Evolutionary conservation across 2,113 vertebrate species (phyloP).

Genomic region (Bolborhynchus lineola): DNA sequence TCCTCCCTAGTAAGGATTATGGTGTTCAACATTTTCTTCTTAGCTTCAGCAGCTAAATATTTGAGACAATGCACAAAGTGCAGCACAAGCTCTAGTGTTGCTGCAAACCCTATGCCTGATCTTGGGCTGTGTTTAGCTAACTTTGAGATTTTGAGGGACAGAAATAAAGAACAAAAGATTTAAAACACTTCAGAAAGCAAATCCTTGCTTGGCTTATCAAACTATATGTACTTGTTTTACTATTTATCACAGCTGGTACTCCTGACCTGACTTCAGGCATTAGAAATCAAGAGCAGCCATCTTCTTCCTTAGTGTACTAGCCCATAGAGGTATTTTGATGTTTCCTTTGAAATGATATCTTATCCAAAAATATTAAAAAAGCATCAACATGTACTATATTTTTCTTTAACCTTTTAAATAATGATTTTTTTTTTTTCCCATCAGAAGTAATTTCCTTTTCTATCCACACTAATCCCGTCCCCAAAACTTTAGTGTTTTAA

Average conservation of each 20-base stretch:
- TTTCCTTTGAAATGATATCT: constrained; percentile 24
- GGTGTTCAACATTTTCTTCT: not conserved
- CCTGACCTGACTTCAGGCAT: constrained; percentile 67
- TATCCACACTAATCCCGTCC: not conserved
- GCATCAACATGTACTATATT: not conserved
- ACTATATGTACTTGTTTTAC: constrained; percentile 51
- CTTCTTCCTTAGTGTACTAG: not conserved
- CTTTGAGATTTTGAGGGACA: constrained; percentile 47
- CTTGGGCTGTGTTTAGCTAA: constrained; percentile 11
- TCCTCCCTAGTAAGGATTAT: constrained; percentile 44
- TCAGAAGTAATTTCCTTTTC: not conserved
- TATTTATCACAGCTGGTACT: constrained; percentile 69
- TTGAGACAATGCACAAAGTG: not conserved
- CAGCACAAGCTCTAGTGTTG: not conserved
- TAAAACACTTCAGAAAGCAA: constrained; percentile 42
- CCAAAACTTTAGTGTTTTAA: not conserved
- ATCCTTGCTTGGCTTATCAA: constrained; percentile 59
- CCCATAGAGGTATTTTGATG: constrained; percentile 51
- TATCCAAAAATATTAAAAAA: constrained; percentile 4
- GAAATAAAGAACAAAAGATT: constrained; percentile 64
- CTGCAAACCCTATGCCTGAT: not conserved
- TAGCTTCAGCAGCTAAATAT: not conserved
- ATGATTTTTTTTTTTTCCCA: not conserved
- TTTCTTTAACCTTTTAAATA: constrained; percentile 20
- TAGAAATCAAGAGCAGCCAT: constrained; percentile 50